Conservation (phyloP, 2,888 invertebrate genomes). For the Escarpia spicata region DNA sequence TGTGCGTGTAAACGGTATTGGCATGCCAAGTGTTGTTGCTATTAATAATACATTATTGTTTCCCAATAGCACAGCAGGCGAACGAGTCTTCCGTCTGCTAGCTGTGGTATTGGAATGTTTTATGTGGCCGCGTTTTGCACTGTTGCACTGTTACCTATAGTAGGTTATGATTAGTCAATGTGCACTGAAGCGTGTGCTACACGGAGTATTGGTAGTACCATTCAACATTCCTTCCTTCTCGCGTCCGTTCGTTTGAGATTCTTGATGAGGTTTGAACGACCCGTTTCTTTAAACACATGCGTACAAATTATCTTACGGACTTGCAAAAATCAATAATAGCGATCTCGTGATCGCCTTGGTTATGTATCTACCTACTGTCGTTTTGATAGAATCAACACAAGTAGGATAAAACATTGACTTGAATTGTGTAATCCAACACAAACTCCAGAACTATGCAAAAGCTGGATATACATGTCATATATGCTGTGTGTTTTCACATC, state of each 20-base stretch:
- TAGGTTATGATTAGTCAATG: neutral
- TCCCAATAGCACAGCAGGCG: neutral
- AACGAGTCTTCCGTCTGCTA: neutral
- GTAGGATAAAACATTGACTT: too few species aligned
- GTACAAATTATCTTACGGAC: too few species aligned
- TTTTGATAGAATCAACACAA: neutral
- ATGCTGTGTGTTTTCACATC: neutral
- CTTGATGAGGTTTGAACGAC: too few species aligned
- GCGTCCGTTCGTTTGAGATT: too few species aligned
- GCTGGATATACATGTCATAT: too few species aligned
- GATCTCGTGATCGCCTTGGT: neutral
- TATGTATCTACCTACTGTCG: neutral
- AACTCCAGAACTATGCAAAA: too few species aligned
- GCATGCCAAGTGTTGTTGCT: neutral
- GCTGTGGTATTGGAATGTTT: neutral
- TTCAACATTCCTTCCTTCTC: neutral
- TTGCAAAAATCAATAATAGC: neutral
- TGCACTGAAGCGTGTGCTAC: neutral
- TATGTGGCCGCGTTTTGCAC: neutral
- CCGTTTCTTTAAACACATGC: too few species aligned
- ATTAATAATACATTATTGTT: conserved; percentile 16
- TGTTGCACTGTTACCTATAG: neutral
- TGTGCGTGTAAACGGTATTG: neutral
- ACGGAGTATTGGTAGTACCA: neutral
- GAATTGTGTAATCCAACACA: too few species aligned